Evolutionary conservation across 1,140 invertebrate species (phyloP).

Genomic region (Drosophila ercepeae): DNA sequence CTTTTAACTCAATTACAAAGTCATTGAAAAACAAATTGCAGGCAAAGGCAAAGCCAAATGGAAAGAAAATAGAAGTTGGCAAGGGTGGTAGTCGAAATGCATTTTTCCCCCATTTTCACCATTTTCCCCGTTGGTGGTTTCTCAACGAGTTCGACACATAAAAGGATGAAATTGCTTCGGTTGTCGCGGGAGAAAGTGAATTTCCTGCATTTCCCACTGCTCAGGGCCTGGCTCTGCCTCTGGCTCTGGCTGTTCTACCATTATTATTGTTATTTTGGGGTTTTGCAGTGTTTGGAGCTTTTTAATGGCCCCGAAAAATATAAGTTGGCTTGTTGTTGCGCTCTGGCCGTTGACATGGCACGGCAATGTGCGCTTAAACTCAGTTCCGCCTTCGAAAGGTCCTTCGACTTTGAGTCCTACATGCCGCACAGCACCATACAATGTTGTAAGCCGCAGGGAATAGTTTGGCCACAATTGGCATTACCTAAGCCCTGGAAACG

Average conservation of each 20-base stretch:
- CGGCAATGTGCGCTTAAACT: conserved; percentile 61
- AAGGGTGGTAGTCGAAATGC: conserved; percentile 29
- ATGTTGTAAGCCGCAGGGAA: conserved; percentile 12
- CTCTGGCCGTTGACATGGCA: conserved; percentile 42
- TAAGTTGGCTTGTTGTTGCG: conserved; percentile 34
- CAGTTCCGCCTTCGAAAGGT: conserved; percentile 9
- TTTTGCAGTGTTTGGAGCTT: conserved; percentile 38
- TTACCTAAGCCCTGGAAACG: background rate
- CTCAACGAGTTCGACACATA: conserved; percentile 27
- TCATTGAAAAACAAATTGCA: conserved; percentile 57
- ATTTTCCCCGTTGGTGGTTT: conserved; percentile 13
- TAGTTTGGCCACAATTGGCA: conserved; percentile 5
- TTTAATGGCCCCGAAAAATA: conserved; percentile 60
- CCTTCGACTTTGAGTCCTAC: background rate
- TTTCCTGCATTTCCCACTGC: conserved; percentile 54
- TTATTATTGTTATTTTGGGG: conserved; percentile 57
- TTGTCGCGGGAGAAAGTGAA: conserved; percentile 50
- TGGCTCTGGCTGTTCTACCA: conserved; percentile 8
- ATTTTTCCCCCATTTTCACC: conserved; percentile 13
- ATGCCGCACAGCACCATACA: background rate
- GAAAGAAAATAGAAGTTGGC: background rate
- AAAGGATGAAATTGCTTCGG: conserved; percentile 37
- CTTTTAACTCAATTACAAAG: conserved; percentile 68
- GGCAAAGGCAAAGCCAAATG: conserved; percentile 41
- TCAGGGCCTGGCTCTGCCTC: too few relatives aligned